Evolutionary conservation across 2,797 vertebrate species (phyloP).

Genomic region (Spea hammondii): DNA sequence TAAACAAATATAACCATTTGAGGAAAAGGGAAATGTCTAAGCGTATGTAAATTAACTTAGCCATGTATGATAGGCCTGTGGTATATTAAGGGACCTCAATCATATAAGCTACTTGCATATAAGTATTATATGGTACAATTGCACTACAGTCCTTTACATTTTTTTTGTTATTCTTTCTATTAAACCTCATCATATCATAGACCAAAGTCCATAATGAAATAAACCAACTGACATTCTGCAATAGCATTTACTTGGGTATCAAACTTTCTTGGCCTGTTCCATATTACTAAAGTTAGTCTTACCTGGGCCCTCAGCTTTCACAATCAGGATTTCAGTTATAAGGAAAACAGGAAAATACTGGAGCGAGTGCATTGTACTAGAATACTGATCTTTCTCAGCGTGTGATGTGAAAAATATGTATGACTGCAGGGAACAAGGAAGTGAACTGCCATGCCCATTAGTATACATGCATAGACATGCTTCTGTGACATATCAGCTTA

Average conservation of each 20-base stretch:
- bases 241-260: background rate
- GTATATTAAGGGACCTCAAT: no score
- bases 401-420: background rate
- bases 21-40: no score
- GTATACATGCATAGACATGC: slow-evolving; percentile 19
- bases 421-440: slow-evolving; percentile 20
- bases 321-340: background rate
- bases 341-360: slow-evolving; percentile 11
- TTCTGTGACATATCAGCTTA: background rate
- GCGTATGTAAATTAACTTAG: no score
- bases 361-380: slow-evolving; percentile 14
- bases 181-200: background rate
- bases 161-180: background rate
- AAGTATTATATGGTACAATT: no score
- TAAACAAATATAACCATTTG: no score
- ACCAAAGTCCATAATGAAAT: no score
- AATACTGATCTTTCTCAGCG: background rate
- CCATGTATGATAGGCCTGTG: no score
- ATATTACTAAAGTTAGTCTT: background rate
- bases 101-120: no score
- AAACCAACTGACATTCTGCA: background rate
- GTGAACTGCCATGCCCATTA: slow-evolving; percentile 27
- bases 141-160: no score
- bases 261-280: background rate
- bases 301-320: background rate